Evolutionary conservation across 2,797 vertebrate genomes (phyloP).

Genomic region (Pagetopsis macropterus): DNA sequence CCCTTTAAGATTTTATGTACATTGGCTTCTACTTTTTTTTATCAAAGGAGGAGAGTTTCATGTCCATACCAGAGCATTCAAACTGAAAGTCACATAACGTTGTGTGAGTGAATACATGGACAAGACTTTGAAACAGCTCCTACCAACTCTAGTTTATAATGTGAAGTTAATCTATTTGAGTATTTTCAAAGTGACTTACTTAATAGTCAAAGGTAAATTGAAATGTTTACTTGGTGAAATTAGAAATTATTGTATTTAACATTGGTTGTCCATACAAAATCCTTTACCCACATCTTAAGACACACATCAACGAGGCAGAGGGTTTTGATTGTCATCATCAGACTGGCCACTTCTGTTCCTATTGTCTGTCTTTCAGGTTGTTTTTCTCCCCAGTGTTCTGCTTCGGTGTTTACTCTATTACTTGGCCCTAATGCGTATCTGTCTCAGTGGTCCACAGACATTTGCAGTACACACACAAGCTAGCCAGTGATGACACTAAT

Average conservation of each 20-base stretch:
- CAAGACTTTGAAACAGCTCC: neutral
- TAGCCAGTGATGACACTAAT: conserved; percentile 69
- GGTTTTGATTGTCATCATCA: conserved; percentile 4
- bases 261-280: conserved; percentile 2
- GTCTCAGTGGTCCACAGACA: conserved; percentile 44
- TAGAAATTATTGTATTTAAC: conserved; percentile 9
- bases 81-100: neutral
- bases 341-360: conserved; percentile 26
- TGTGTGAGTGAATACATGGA: neutral
- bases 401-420: conserved; percentile 56
- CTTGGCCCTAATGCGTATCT: conserved; percentile 49
- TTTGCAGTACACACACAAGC: conserved; percentile 56
- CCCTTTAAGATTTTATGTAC: neutral
- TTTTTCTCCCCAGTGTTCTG: conserved; percentile 52
- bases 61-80: neutral
- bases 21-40: neutral
- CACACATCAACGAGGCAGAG: neutral
- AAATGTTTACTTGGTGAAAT: neutral
- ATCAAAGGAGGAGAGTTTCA: neutral
- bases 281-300: neutral
- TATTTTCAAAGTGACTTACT: neutral
- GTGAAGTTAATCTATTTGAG: neutral
- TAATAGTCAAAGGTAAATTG: neutral
- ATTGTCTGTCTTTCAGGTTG: conserved; percentile 37
- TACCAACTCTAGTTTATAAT: neutral